phyloP scores from a whole-genome alignment of 2,888 invertebrate genomes.

The Sepiola atlantica region DNA sequence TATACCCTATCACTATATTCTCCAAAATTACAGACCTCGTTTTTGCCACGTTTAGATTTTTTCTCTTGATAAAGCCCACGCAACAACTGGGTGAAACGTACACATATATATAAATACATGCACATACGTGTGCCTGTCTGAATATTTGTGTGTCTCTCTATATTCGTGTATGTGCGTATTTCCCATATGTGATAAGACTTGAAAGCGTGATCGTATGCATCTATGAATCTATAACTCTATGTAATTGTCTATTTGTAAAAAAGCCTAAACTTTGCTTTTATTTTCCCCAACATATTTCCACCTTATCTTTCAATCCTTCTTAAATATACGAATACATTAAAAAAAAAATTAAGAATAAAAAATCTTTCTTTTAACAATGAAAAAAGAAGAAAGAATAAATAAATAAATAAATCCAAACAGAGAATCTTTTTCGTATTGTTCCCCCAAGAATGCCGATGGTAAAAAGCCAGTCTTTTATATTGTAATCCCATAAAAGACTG shows the following conservation, averaged over 20 bases:
- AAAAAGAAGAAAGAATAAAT: neutral
- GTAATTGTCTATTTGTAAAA: neutral
- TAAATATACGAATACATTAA: neutral
- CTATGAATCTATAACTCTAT: neutral
- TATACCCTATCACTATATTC: too few relatives aligned
- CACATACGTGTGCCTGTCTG: too few relatives aligned
- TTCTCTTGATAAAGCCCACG: too few relatives aligned
- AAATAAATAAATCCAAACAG: neutral
- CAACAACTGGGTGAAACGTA: too few relatives aligned
- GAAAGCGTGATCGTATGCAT: neutral
- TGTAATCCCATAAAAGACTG: slow-evolving; percentile 12
- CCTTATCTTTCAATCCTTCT: neutral
- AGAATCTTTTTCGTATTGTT: neutral
- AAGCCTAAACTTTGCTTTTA: neutral
- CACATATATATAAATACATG: too few relatives aligned
- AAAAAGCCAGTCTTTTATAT: neutral
- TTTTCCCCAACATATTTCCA: neutral
- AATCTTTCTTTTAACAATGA: neutral
- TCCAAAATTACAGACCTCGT: too few relatives aligned
- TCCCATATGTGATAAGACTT: neutral
- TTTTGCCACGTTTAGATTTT: too few relatives aligned
- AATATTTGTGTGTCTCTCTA: neutral
- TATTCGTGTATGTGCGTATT: neutral
- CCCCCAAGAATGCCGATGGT: neutral
- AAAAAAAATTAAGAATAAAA: neutral